Evolutionary conservation across 2,797 vertebrate genomes (phyloP), one percentile per base, ranked within the genome.

Genomic region (Clarias platycephalus): DNA sequence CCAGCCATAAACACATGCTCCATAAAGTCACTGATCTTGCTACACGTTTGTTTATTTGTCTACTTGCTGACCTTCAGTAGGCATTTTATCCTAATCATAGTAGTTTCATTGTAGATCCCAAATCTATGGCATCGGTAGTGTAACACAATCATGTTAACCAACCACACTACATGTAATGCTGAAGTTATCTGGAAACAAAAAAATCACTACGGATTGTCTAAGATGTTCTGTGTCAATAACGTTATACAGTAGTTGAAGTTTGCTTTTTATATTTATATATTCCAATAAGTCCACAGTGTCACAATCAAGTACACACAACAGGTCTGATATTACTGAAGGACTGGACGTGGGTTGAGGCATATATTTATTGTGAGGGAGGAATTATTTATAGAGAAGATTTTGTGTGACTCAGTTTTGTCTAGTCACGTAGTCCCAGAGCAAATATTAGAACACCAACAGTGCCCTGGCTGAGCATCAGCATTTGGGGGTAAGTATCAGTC

Each of bases 401-500:
- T 80, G 60, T 22, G n/a, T 80, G 78, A 80, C 66, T 80, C 74
- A 57, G 49, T 72, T 74, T 31, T 81, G 62, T 75, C 62, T 83
- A 66, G 78, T 26, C 62, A 66, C 62, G 24, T 12, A 49, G 62
- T 80, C n/a, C 60, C 62, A 6, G 40, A 28, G 16, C 40, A 26
- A 80, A 66, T 26, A 80, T 28, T 20, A 80, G 40, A 44, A 20
- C n/a, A 49, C 34, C 24, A 79, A 16, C 9, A 63, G 26, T 26
- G 24, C 28, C 60, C 37, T 28, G 34, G 34, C 60, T 49, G 5
- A 44, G 60, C 44, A 40, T 40, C n/a, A 66, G 62, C 40, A 66
- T 49, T 49, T 31, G n/a, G n/a, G n/a, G 10, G 18, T 80, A 31
- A n/a, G 22, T 64, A 49, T 49, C 44, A 49, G 44, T 49, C 44